Percentiles rank a stretch among this genome's conserved stretches.
These are phyloP conservation scores for Cavia aperea DNA, from an alignment of 2,113 vertebrate species.

Conservation along the genomic window DNA sequence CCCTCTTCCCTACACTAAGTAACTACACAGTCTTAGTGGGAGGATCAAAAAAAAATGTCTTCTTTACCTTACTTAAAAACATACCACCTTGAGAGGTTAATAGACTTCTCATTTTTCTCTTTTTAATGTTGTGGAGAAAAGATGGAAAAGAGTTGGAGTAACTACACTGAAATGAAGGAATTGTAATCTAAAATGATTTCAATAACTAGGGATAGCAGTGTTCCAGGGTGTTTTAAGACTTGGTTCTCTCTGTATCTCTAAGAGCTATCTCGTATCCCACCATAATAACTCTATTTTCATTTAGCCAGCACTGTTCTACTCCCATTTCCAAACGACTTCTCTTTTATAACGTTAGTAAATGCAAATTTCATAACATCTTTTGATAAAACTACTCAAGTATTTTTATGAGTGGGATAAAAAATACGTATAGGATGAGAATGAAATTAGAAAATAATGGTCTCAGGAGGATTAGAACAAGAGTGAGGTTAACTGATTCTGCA, in stretches of 20 bases:
- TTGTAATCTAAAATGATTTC: conserved; percentile 13
- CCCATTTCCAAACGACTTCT: not conserved
- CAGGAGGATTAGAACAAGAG: not conserved
- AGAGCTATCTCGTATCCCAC: not conserved
- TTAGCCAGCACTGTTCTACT: conserved; percentile 20
- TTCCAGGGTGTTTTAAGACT: not conserved
- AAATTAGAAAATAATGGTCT: conserved; percentile 22
- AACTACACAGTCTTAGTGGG: not conserved
- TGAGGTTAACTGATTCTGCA: not conserved
- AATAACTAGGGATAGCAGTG: not conserved
- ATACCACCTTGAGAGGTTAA: not conserved
- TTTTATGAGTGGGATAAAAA: conserved; percentile 10
- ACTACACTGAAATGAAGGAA: conserved; percentile 27
- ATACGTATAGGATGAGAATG: not conserved
- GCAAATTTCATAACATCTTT: conserved; percentile 16
- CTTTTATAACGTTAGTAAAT: conserved; percentile 1
- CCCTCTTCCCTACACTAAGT: not conserved
- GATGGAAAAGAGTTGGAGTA: not conserved
- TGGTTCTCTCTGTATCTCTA: conserved; percentile 8
- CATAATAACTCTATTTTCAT: conserved; percentile 31
- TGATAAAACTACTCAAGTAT: conserved; percentile 15
- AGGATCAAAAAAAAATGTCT: not conserved
- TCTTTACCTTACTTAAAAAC: not conserved
- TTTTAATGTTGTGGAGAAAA: not conserved
- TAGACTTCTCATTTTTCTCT: not conserved